Base-by-base conservation (phyloP, 2,888 invertebrate species). In the Apodemia hepburni region DNA sequence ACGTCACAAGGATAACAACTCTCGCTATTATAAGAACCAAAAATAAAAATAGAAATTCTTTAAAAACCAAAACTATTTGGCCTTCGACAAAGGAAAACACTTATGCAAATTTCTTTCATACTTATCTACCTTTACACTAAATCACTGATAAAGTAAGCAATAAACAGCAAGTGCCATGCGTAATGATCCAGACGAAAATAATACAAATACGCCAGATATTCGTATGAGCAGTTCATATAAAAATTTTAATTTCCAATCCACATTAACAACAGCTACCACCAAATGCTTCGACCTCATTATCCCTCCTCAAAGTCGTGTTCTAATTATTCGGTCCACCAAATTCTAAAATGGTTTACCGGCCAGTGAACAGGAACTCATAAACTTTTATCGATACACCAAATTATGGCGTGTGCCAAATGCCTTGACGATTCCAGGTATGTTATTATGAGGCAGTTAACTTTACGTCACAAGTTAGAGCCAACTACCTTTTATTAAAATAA, bases 291-390 rank as follows among this genome's bases (percentile, higher is more conserved):
- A 7, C 27, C 54, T 54, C 15, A 22, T 54, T 54, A 54, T 54
- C 27, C 54, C 54, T 54, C 4, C 27, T 11, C 54, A 54, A 54
- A 54, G 27, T 27, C 54, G 54, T 54, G 54, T 27, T 27, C 54
- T 54, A 54, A 54, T 54, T 54, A 54, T 27, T 54, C 11, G 54
- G 54, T 54, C 54, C 54, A 54, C 54, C 54, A 27, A 54, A 29
- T 0, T 54, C 27, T 54, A 29, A 54, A 54, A 22, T 29, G 54
- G 54, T 54, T 54, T 27, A 54, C 54, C 54, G 54, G 27, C 54
- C 45, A 45, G 45, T 45, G 54, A 73, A 73, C 78, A 80, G 81
- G 82, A 82, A 83, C 75, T 73, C 77, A 73, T 85, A 84, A 85
- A 84, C 66, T 78, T 84, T 85, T 84, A 85, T 84, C 74, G 81